Evolutionary conservation across 2,797 vertebrate species (phyloP).

Genomic region (Heliangelus exortis): DNA sequence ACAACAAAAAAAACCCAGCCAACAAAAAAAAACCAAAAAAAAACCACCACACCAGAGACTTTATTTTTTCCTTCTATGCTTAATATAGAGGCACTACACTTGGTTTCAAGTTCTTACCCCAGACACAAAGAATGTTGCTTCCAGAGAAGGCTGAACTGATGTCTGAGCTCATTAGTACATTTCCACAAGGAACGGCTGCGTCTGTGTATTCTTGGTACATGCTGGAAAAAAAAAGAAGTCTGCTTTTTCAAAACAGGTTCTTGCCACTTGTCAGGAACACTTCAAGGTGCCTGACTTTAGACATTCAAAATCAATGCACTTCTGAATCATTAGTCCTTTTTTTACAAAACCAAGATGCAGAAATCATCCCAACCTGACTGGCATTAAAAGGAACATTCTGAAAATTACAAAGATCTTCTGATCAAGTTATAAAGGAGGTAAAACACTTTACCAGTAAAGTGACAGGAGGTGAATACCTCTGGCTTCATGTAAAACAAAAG

Average conservation of each 20-base stretch:
- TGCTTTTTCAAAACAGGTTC: background rate
- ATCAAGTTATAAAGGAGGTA: background rate
- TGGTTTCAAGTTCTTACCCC: background rate
- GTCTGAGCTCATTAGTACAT: background rate
- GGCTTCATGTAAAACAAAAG: conserved; percentile 42
- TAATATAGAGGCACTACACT: background rate
- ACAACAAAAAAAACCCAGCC: too few relatives aligned
- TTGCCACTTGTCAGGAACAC: background rate
- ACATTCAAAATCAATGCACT: background rate
- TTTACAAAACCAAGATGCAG: background rate
- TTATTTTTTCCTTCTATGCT: background rate
- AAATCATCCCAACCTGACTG: background rate
- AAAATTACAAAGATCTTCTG: background rate
- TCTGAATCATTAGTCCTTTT: background rate
- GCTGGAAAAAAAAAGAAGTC: background rate
- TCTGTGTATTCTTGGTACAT: background rate
- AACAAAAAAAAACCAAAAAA: too few relatives aligned
- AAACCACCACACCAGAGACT: background rate
- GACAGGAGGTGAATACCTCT: conserved; percentile 16
- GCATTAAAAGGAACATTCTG: background rate
- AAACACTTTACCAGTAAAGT: background rate
- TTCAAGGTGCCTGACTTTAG: background rate
- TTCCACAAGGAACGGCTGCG: background rate
- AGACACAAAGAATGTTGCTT: background rate
- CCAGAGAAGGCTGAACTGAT: background rate